Evolutionary conservation across 2,888 invertebrate genomes (phyloP), one percentile per base, ranked within the genome.

Genomic region (Atethmia centrago): DNA sequence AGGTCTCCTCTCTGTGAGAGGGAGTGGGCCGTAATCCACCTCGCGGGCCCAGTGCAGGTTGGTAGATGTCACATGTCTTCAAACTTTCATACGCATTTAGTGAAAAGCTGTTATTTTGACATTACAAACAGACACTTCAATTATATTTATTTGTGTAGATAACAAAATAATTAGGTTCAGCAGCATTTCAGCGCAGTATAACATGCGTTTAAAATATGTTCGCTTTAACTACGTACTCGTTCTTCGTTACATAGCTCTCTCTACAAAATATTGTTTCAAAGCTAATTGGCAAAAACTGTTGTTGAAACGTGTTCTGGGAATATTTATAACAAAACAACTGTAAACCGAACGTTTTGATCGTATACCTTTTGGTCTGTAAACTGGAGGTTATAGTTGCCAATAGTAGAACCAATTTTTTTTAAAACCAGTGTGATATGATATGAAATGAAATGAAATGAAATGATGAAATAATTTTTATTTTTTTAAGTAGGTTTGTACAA

Each of bases 211-310:
- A 19, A 31, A 73, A 55, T 42, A 21, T 36, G 7, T 45, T 42
- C 31, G 25, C 31, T 36, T 79, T 28, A 19, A 45, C 12, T 25
- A 16, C 25, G 12, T 12, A 55, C n/a, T 28, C 1, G 4, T 45
- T 42, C 25, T 53, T 28, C 28, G 1, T 25, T 2, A 1, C 25
- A 59, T 40, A 28, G 19, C 51, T 61, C 31, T 66, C 21, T 61
- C 42, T 31, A 25, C 31, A 61, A 75, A 75, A 80, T 61, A 21
- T 31, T 42, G 21, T 73, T 42, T 72, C 80, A 75, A 76, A 80
- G 74, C 80, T 76, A 76, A 76, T 76, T 76, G 80, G 74, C 61
- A 55, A 55, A 74, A 76, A 49, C 47, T 31, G 25, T 42, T 55
- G 53, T 61, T 49, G 21, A 47, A 73, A 80, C 53, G 73, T 61